Evolutionary conservation across 2,113 vertebrate species (phyloP).

Genomic region (Bufo bufo): DNA sequence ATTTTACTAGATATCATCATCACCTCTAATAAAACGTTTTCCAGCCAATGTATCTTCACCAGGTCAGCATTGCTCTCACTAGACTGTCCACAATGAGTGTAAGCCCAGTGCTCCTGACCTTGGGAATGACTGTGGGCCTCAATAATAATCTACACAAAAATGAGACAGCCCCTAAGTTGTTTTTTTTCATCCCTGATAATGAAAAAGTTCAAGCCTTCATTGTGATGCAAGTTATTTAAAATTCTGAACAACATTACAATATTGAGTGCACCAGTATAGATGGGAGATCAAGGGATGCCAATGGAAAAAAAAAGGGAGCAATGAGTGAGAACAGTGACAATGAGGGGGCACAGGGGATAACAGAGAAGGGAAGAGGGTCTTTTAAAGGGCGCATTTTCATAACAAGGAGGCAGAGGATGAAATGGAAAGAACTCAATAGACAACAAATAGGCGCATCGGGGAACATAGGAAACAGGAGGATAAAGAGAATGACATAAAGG

Average conservation of each 20-base stretch:
- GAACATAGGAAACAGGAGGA: slow-evolving; percentile 54
- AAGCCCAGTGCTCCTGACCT: slow-evolving; percentile 36
- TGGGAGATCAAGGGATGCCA: slow-evolving; percentile 49
- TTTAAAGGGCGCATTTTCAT: slow-evolving; percentile 58
- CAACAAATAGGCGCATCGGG: slow-evolving; percentile 53
- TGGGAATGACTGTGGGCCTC: slow-evolving; percentile 42
- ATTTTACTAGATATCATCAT: background rate
- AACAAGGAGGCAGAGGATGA: slow-evolving; percentile 45
- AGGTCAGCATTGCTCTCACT: background rate
- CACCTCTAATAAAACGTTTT: background rate
- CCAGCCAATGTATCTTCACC: background rate
- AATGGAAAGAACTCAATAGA: slow-evolving; percentile 50
- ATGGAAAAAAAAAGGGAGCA: slow-evolving; percentile 43
- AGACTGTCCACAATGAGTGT: background rate
- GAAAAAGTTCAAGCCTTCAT: slow-evolving; percentile 35
- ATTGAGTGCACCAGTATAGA: slow-evolving; percentile 50
- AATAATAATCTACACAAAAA: slow-evolving; percentile 15
- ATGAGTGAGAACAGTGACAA: slow-evolving; percentile 50
- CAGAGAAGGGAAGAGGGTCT: slow-evolving; percentile 48
- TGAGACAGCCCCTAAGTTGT: slow-evolving; percentile 18
- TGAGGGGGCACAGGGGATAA: slow-evolving; percentile 45
- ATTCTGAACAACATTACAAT: slow-evolving; percentile 40
- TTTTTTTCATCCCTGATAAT: background rate
- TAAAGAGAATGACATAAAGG: slow-evolving; percentile 46
- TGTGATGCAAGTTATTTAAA: slow-evolving; percentile 32